Evolutionary conservation across 2,113 vertebrate species (phyloP).

Genomic region (Ochotona curzoniae): DNA sequence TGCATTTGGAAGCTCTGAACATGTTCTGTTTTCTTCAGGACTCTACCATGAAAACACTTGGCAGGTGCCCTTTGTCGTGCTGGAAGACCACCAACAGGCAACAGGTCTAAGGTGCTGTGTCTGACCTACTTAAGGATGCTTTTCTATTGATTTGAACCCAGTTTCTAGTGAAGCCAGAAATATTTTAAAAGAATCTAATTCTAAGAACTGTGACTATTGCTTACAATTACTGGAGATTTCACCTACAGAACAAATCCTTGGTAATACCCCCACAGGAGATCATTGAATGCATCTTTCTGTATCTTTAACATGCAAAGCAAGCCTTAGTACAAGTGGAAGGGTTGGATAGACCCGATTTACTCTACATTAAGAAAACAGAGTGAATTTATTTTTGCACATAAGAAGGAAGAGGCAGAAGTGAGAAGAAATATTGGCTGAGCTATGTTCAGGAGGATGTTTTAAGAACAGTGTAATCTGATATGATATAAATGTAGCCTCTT

Average conservation of each 20-base stretch:
- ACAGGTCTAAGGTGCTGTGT: constrained; percentile 11
- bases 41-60: neutral
- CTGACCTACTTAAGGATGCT: constrained; percentile 31
- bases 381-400: constrained; percentile 9
- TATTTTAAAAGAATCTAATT: constrained; percentile 22
- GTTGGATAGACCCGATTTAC: neutral
- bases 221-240: constrained; percentile 23
- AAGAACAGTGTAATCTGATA: neutral
- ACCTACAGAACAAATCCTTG: constrained; percentile 31
- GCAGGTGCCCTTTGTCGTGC: neutral
- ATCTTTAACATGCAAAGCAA: constrained; percentile 18
- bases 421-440: neutral
- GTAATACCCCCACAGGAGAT: neutral
- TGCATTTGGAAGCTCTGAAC: neutral
- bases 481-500: constrained; percentile 9
- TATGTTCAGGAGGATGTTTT: neutral
- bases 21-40: neutral
- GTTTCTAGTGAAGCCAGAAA: neutral
- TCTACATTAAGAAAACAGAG: neutral
- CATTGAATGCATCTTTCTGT: neutral
- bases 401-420: neutral
- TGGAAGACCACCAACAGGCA: neutral
- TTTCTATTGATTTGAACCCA: constrained; percentile 36
- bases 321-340: neutral
- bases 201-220: neutral